Evolutionary conservation across 2,113 vertebrate species (phyloP).

Genomic region (Zosterops lateralis): DNA sequence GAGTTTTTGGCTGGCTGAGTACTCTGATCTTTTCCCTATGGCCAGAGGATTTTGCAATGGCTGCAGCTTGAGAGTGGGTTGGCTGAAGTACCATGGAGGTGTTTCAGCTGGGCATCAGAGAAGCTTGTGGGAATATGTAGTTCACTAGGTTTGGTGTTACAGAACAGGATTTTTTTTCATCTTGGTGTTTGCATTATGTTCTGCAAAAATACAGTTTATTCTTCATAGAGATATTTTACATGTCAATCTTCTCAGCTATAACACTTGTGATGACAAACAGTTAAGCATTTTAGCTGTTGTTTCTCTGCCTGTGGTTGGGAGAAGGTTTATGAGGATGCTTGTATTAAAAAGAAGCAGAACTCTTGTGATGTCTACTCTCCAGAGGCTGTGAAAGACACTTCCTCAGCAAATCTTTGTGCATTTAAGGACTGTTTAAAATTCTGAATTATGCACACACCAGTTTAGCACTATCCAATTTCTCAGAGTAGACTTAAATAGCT

Average conservation of each 20-base stretch:
- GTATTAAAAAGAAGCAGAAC: not conserved
- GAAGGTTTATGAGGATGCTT: not conserved
- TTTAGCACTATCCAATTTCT: constrained; percentile 25
- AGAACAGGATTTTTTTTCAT: not conserved
- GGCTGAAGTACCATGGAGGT: not conserved
- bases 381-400: constrained; percentile 19
- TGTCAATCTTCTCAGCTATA: not conserved
- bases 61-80: not conserved
- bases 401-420: constrained; percentile 9
- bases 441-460: not conserved
- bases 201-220: not conserved
- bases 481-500: constrained; percentile 24
- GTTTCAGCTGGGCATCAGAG: not conserved
- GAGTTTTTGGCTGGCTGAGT: not conserved
- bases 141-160: not conserved
- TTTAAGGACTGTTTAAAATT: constrained; percentile 9
- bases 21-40: not conserved
- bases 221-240: not conserved
- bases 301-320: not conserved
- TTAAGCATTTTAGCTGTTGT: not conserved
- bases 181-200: not conserved
- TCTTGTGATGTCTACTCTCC: not conserved
- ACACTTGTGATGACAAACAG: not conserved
- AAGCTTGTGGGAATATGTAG: not conserved
- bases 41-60: not conserved